Conservation (phyloP, 2,113 vertebrate genomes). For the Apaloderma vittatum region DNA sequence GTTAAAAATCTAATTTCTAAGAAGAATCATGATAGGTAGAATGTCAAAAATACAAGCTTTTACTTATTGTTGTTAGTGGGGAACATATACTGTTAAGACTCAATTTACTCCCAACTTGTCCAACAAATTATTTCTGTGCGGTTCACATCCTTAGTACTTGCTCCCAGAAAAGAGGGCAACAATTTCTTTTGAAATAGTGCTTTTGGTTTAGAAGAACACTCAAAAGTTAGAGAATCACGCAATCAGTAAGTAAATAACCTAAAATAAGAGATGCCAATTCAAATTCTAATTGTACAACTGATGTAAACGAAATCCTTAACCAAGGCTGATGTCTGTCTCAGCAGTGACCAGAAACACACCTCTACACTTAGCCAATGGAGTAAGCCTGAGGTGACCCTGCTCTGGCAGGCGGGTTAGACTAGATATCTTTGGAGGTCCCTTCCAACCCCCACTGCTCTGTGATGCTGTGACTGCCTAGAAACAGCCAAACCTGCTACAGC, state of each 20-base stretch:
- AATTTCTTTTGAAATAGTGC: background rate
- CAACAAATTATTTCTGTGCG: background rate
- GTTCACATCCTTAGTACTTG: background rate
- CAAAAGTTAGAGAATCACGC: background rate
- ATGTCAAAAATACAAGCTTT: background rate
- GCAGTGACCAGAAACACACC: background rate
- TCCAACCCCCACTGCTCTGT: too few species aligned
- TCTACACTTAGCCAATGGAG: background rate
- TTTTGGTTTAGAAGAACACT: background rate
- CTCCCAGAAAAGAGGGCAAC: background rate
- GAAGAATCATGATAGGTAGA: background rate
- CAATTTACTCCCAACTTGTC: background rate
- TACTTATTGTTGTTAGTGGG: background rate
- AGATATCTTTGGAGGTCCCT: too few species aligned
- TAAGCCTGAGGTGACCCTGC: background rate
- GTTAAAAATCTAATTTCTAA: background rate
- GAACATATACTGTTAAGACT: background rate
- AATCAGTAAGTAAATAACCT: background rate
- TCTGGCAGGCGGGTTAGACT: too few species aligned
- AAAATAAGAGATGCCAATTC: background rate
- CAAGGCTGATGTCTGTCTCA: background rate
- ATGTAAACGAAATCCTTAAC: accelerated
- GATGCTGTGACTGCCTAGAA: background rate
- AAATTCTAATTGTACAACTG: background rate
- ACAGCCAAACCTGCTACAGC: background rate